Base-by-base conservation (phyloP, 2,113 vertebrate genomes). In the Calyptomena viridis region DNA sequence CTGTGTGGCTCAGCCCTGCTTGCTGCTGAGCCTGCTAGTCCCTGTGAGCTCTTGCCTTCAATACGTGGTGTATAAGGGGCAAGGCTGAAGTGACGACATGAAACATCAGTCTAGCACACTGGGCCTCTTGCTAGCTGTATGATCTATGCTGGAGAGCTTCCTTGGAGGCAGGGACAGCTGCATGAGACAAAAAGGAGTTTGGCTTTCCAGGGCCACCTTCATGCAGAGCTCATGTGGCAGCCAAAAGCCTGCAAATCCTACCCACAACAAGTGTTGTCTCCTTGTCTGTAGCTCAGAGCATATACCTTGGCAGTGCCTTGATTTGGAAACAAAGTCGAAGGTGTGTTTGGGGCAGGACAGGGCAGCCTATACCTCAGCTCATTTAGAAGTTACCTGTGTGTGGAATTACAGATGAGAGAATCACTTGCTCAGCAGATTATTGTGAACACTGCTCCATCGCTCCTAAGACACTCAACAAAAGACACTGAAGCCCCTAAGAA, bases 1-100 rank as follows among this genome's bases (percentile, higher is more conserved):
- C 44, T 28, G 39, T 1, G 0, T 37, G 49, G n/a, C 58, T 87
- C 49, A 84, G 44, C 30, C 23, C 33, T 49, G n/a, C 20, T 77
- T 1, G 0, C 37, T 84, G 52, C 74, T 64, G 60, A 78, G 33
- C 52, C 35, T 82, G 3, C 35, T 21, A 12, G 12, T 67, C 24
- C 44, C 20, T 53, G 9, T 37, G 74, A 92, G 22, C 17, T 86
- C 69, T 35, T 55, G 18, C 60, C 67, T 64, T 64, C 62, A 33
- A 1, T 33, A 42, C 9, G 16, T 40, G 42, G 9, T 20, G 8
- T n/a, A 50, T 8, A n/a, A 79, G 24, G 16, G 49, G 2, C 0
- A 37, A 56, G n/a, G 67, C 58, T 64, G 62, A 44, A 85, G 8
- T 24, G 30, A 47, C 39, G 30, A 47, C 39, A 16, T 0, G 1